Evolutionary conservation across 2,797 vertebrate genomes (phyloP).

Genomic region (Apogon hyalosoma): DNA sequence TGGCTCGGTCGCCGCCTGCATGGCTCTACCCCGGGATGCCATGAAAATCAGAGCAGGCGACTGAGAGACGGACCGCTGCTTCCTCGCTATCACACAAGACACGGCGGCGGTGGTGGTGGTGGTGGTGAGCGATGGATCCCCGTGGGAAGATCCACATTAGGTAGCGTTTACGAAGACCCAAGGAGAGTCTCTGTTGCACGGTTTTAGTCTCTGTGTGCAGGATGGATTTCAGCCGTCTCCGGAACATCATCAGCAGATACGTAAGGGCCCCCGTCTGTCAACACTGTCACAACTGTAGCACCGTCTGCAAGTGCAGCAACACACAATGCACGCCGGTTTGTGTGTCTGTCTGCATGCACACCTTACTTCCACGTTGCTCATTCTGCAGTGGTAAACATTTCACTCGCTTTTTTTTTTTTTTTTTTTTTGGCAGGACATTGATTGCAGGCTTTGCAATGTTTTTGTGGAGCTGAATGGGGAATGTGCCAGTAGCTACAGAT

Average conservation of each 20-base stretch:
- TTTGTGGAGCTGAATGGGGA: slow-evolving; percentile 68
- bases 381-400: slow-evolving; percentile 44
- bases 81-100: slow-evolving; percentile 59
- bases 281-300: slow-evolving; percentile 51
- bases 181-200: slow-evolving; percentile 63
- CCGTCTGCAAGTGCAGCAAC: slow-evolving; percentile 18
- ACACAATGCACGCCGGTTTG: slow-evolving; percentile 2
- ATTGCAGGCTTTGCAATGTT: slow-evolving; percentile 48
- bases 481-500: slow-evolving; percentile 71
- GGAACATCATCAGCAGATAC: slow-evolving; percentile 92
- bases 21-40: slow-evolving; percentile 74
- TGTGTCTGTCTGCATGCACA: background rate
- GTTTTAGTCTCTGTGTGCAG: slow-evolving; percentile 64
- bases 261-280: slow-evolving; percentile 83
- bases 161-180: slow-evolving; percentile 68
- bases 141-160: slow-evolving; percentile 59
- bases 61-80: slow-evolving; percentile 64
- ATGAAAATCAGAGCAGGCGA: slow-evolving; percentile 72
- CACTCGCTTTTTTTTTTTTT: background rate
- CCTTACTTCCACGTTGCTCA: slow-evolving; percentile 7
- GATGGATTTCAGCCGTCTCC: slow-evolving; percentile 91
- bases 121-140: slow-evolving; percentile 70
- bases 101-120: slow-evolving; percentile 43
- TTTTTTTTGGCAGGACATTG: slow-evolving; percentile 29
- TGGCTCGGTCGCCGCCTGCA: slow-evolving; percentile 55